phyloP scores from a whole-genome alignment of 2,888 invertebrate species.

The Phalera bucephala region DNA sequence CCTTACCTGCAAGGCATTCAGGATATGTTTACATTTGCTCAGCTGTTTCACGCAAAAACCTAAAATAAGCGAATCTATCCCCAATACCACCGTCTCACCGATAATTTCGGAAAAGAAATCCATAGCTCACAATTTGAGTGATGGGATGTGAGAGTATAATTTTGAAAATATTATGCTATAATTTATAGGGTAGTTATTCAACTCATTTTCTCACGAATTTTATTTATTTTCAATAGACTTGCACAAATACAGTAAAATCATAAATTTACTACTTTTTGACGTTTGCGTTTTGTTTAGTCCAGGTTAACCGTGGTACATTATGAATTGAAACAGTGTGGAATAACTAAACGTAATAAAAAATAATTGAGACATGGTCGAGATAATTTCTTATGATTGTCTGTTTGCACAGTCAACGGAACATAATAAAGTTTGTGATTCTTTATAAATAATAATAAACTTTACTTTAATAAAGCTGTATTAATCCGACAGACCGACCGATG shows the following conservation, averaged over 20 bases:
- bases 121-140: constrained; percentile 67
- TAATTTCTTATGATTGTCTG: no score
- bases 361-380: no score
- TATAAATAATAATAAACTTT: no score
- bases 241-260: constrained; percentile 6
- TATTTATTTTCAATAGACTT: constrained; percentile 15
- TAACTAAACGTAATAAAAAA: no score
- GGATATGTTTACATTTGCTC: constrained; percentile 88
- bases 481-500: no score
- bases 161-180: constrained; percentile 7
- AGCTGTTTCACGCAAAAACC: constrained; percentile 89
- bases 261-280: no score
- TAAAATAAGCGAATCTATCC: constrained; percentile 89
- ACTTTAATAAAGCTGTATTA: no score
- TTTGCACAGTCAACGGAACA: no score
- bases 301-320: no score
- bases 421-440: no score
- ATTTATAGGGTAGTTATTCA: constrained; percentile 16
- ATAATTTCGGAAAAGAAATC: constrained; percentile 85
- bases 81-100: constrained; percentile 88
- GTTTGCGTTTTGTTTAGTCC: constrained; percentile 19
- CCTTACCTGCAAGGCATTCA: constrained; percentile 88
- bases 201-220: constrained; percentile 23
- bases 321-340: no score
- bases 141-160: constrained; percentile 1